Conservation (phyloP, 2,113 vertebrate species). For the Planiliza haematocheilus region DNA sequence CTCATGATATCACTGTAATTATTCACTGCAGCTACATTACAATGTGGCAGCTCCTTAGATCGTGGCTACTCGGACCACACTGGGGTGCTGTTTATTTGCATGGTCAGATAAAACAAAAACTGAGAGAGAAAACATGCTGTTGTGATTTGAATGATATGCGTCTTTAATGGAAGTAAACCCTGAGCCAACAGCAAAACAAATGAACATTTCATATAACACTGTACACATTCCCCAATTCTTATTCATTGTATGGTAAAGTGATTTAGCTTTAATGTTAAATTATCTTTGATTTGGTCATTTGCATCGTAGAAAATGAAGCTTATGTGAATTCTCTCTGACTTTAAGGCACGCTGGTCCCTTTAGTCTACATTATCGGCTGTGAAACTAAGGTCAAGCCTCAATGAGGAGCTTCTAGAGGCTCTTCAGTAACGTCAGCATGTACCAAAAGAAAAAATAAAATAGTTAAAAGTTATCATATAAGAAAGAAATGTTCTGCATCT, state of each 20-base stretch:
- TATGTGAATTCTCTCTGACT: background rate
- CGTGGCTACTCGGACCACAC: too few species aligned
- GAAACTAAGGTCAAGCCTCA: slow-evolving; percentile 6
- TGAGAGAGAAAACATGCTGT: background rate
- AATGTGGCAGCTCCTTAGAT: too few species aligned
- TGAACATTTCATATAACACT: too few species aligned
- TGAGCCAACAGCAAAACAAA: background rate
- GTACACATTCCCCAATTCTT: too few species aligned
- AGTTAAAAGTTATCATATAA: too few species aligned
- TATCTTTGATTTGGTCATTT: background rate
- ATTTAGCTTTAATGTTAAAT: background rate
- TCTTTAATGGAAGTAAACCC: background rate
- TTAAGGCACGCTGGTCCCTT: background rate
- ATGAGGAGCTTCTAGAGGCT: slow-evolving; percentile 3
- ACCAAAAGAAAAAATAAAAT: too few species aligned
- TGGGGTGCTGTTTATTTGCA: too few species aligned
- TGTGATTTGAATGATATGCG: background rate
- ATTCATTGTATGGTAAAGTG: background rate
- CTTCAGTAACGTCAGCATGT: background rate
- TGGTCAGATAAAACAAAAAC: too few species aligned
- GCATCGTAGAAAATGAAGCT: background rate
- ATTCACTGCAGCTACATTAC: too few species aligned
- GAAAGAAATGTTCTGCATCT: background rate
- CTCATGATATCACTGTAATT: background rate
- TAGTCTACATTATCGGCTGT: background rate